Base-by-base conservation (phyloP, 2,888 invertebrate genomes). In the Criorhina ranunculi region DNA sequence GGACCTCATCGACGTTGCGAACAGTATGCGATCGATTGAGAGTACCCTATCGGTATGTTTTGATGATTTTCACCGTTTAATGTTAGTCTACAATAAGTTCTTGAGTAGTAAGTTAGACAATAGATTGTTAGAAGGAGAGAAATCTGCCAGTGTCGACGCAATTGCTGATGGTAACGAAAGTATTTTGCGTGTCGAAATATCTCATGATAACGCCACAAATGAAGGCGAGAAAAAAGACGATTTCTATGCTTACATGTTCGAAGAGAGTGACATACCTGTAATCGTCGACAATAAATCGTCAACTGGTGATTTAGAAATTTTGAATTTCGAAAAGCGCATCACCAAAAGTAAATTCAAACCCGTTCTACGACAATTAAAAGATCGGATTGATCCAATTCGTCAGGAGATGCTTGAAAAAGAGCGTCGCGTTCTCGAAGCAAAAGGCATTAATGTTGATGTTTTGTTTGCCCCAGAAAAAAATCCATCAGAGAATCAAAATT, bases 301-400 rank as follows among this genome's bases (percentile, higher is more conserved):
- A 1, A 88, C 86, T 0, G 88, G 88, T 31, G 91, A 91, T 44
- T 88, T 88, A 66, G 90, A 91, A 75, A 88, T 91, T 15, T 89
- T 90, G 9, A 90, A 90, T 67, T 90, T 90, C n/a, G 91, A 92
- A 83, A 90, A 90, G 60, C 90, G 90, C 37, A 88, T 91, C 1
- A 91, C 91, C 0, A 91, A 90, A 67, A 89, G 90, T n/a, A 90
- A 89, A 83, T 92, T 92, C 33, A 90, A 90, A 57, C 92, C 92
- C 0, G 92, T 92, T 4, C 87, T 92, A 6, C 89, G 89, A 7
- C 92, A 92, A 78, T 88, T 92, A 0, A 91, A 91, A 59, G 87
- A 89, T 87, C 91, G 90, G 70, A 91, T 92, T 40, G 90, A 91
- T 88, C 92, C 92, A 6, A 92, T 92, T 87, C 89, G 91, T 0